Conservation (phyloP, 2,888 invertebrate species). For the Cyclophora punctaria region DNA sequence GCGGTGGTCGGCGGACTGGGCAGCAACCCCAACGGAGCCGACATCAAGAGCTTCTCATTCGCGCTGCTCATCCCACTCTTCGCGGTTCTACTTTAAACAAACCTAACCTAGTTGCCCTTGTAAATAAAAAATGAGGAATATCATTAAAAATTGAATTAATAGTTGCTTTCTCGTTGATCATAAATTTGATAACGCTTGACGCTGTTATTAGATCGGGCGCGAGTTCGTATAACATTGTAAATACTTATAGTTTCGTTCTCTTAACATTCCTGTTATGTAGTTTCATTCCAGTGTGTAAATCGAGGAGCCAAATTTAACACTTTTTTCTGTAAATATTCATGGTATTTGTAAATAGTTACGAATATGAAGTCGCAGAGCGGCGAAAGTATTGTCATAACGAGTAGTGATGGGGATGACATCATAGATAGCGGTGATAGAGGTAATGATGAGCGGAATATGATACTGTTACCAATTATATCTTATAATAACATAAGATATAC, state of each 20-base stretch:
- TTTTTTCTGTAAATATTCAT: conserved; percentile 61
- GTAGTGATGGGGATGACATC: conserved; percentile 38
- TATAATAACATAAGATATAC: conserved; percentile 28
- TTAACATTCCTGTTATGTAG: conserved; percentile 68
- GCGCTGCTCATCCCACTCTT: conserved; percentile 46
- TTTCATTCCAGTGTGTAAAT: conserved; percentile 64
- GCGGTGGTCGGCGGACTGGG: conserved; percentile 57
- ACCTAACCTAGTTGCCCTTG: conserved; percentile 31
- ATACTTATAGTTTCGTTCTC: conserved; percentile 49
- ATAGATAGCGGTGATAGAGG: conserved; percentile 30
- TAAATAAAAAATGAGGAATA: conserved; percentile 53
- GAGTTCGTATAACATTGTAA: conserved; percentile 44
- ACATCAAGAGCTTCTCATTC: conserved; percentile 30
- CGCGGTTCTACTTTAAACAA: conserved; percentile 48
- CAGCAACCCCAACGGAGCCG: conserved; percentile 43
- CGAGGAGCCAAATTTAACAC: conserved; percentile 53
- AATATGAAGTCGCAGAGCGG: conserved; percentile 64
- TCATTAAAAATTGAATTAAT: conserved; percentile 31
- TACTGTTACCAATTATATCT: conserved; percentile 51
- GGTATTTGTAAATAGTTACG: conserved; percentile 64
- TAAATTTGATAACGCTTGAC: conserved; percentile 55
- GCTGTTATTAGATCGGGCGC: conserved; percentile 43
- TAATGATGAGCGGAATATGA: conserved; percentile 39
- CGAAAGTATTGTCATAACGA: conserved; percentile 37
- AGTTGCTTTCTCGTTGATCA: conserved; percentile 51